Conservation (phyloP, 2,888 invertebrate genomes). For the Conops quadrifasciatus region DNA sequence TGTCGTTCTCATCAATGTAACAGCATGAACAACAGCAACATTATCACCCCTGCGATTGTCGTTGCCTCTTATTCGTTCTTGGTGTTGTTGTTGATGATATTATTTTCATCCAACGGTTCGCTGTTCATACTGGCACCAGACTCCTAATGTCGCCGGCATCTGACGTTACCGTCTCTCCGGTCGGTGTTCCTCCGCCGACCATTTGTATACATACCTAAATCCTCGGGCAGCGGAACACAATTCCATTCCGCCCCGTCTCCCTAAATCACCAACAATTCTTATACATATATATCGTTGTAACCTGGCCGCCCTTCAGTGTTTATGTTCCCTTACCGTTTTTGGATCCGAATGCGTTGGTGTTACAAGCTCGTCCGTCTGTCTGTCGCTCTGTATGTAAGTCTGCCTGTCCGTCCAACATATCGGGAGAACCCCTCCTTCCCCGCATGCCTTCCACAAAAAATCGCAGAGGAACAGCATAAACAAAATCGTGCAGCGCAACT, state of each 20-base stretch:
- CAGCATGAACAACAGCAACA: slow-evolving; percentile 6
- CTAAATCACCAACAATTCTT: not conserved
- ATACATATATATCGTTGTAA: not conserved
- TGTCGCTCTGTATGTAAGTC: no score
- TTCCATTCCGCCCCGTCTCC: not conserved
- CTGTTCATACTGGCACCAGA: slow-evolving; percentile 14
- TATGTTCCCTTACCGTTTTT: slow-evolving; percentile 5
- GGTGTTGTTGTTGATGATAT: slow-evolving; percentile 11
- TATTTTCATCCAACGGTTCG: slow-evolving; percentile 17
- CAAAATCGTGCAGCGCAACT: slow-evolving; percentile 1
- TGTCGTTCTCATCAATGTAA: not conserved
- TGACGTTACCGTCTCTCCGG: not conserved
- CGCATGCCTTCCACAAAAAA: not conserved
- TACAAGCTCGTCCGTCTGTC: slow-evolving; percentile 6
- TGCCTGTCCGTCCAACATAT: no score
- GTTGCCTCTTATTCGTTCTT: no score
- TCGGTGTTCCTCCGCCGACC: not conserved
- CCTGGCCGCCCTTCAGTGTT: not conserved
- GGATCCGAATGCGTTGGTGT: slow-evolving; percentile 16
- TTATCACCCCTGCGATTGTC: slow-evolving; percentile 4
- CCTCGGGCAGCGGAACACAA: not conserved
- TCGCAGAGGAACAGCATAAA: not conserved
- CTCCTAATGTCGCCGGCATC: not conserved
- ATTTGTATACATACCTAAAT: not conserved
- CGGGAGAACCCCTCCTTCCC: no score